Conservation (phyloP, 92 coral and sea anemone genomes). For the Desmophyllum pertusum region DNA sequence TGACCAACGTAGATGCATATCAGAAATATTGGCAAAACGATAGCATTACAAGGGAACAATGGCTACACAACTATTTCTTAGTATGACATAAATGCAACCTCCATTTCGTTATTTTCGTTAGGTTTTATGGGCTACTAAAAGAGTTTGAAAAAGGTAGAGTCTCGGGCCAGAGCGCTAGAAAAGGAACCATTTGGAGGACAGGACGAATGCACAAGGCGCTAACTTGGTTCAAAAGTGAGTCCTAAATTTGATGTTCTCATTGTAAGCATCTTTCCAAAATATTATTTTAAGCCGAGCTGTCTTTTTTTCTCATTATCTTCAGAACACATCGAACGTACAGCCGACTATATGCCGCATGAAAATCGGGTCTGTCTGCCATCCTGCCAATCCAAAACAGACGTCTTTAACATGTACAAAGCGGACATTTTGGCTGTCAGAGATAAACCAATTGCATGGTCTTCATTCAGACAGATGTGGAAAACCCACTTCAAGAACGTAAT, state of each 20-base stretch:
- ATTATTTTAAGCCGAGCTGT: too few relatives aligned
- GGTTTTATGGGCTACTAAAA: not conserved
- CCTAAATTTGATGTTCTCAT: not conserved
- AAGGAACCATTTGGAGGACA: not conserved
- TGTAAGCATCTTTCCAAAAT: not conserved
- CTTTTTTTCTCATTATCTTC: too few relatives aligned
- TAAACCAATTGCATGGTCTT: not conserved
- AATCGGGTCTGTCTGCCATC: not conserved
- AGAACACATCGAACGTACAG: too few relatives aligned
- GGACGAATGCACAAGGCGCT: not conserved
- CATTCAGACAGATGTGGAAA: not conserved
- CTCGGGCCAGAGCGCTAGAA: not conserved
- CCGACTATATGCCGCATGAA: conserved; percentile 6
- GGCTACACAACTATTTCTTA: too few relatives aligned
- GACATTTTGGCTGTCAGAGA: not conserved
- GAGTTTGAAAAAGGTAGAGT: not conserved
- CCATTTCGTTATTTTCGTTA: too few relatives aligned
- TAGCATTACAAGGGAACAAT: too few relatives aligned
- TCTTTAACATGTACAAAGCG: not conserved
- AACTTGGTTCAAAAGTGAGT: not conserved
- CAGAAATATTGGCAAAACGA: too few relatives aligned
- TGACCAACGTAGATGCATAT: too few relatives aligned
- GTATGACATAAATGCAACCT: too few relatives aligned
- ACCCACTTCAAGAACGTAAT: not conserved
- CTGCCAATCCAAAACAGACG: conserved; percentile 3